These are phyloP conservation scores for Corythucha ciliata DNA, from an alignment of 2,888 invertebrate genomes.

Conservation along the genomic window DNA sequence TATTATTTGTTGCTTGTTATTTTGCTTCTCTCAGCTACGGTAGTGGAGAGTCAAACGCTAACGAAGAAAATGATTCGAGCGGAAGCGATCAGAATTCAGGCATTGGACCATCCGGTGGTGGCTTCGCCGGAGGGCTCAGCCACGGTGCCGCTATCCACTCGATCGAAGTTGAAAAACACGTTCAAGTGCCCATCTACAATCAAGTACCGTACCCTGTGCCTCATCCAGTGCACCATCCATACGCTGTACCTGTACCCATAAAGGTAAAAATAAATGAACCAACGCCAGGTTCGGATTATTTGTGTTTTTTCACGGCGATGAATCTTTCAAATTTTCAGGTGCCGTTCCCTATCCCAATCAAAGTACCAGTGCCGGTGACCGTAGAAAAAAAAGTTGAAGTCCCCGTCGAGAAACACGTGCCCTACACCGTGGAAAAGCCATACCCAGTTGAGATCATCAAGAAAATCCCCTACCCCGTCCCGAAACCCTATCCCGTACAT, in stretches of 20 bases:
- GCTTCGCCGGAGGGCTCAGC: conserved; percentile 3
- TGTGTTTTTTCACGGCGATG: no score
- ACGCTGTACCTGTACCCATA: conserved; percentile 34
- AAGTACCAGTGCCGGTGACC: conserved; percentile 35
- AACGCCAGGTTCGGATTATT: no score
- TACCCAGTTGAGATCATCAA: conserved; percentile 35
- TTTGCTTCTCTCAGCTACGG: no score
- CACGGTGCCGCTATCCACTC: conserved; percentile 21
- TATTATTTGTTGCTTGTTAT: no score
- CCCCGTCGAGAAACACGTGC: conserved; percentile 37
- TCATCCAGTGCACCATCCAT: conserved; percentile 29
- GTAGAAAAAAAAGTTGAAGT: conserved; percentile 36
- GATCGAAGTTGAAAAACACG: conserved; percentile 28
- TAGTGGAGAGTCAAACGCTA: neutral
- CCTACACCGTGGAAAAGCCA: conserved; percentile 36
- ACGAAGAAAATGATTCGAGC: conserved; percentile 12
- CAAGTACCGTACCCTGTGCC: conserved; percentile 27
- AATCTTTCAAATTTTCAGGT: no score
- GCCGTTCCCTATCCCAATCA: conserved; percentile 32
- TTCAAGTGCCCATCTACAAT: conserved; percentile 28
- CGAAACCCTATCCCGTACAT: conserved; percentile 36
- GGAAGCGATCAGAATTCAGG: conserved; percentile 11
- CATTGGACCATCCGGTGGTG: conserved; percentile 1
- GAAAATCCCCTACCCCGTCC: conserved; percentile 36
- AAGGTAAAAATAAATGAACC: conserved; percentile 27